Evolutionary conservation across 1,140 invertebrate genomes (phyloP).

Genomic region (Tetraneura akinire): DNA sequence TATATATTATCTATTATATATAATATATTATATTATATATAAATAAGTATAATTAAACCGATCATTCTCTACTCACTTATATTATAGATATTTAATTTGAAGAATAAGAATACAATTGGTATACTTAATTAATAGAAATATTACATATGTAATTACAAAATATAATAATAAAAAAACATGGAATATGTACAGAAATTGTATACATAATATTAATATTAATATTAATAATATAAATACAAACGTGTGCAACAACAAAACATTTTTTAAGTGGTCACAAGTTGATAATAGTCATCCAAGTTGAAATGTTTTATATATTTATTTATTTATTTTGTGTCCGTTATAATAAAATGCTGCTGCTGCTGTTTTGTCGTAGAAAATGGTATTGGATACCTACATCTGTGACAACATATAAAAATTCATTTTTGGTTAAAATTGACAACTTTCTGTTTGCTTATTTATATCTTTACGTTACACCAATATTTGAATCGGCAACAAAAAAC

Average conservation of each 20-base stretch:
- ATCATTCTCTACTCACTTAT: neutral
- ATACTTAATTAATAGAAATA: constrained; percentile 2
- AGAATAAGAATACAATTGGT: constrained; percentile 1
- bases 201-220: constrained; percentile 31
- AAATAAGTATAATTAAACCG: neutral
- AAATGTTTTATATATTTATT: neutral
- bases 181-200: constrained; percentile 18
- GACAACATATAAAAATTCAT: constrained; percentile 46
- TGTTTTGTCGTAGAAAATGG: constrained; percentile 35
- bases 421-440: constrained; percentile 34
- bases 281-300: constrained; percentile 30
- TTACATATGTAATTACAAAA: constrained; percentile 13
- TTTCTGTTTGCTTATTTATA: constrained; percentile 2
- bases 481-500: neutral
- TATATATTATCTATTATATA: neutral
- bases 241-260: constrained; percentile 1
- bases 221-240: neutral
- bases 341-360: constrained; percentile 35
- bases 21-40: neutral
- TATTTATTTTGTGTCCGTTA: constrained; percentile 15
- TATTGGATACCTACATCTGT: constrained; percentile 49
- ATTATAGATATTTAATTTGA: neutral
- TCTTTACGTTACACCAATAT: constrained; percentile 8
- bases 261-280: constrained; percentile 37
- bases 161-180: constrained; percentile 4